Evolutionary conservation across 2,113 vertebrate genomes (phyloP).

Genomic region (Merops nubicus): DNA sequence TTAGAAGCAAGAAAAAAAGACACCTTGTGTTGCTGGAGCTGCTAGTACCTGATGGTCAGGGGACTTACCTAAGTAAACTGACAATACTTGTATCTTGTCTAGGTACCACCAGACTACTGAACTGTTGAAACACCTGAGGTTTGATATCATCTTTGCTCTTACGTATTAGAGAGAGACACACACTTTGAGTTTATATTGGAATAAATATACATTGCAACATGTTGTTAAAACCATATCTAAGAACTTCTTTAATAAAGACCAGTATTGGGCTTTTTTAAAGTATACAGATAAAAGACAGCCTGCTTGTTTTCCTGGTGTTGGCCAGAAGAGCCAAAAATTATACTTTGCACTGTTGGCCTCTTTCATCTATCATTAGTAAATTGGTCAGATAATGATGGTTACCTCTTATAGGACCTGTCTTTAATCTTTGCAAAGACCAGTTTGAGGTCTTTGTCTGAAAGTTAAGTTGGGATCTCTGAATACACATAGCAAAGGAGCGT

Average conservation of each 20-base stretch:
- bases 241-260: background rate
- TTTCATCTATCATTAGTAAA: background rate
- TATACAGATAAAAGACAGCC: background rate
- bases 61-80: background rate
- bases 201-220: background rate
- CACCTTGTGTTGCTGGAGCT: background rate
- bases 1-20: background rate
- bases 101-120: background rate
- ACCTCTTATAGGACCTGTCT: background rate
- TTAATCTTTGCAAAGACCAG: background rate
- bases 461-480: background rate
- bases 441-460: background rate
- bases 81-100: background rate
- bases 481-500: background rate
- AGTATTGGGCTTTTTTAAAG: background rate
- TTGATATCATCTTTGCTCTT: background rate
- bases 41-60: background rate
- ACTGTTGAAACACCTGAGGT: background rate
- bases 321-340: background rate
- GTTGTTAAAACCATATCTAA: background rate
- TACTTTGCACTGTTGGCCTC: background rate
- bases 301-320: background rate
- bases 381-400: background rate
- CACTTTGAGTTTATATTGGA: background rate
- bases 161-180: accelerated